These are phyloP conservation scores for Epicauta chinensis DNA, from an alignment of 1,140 invertebrate species.

Conservation along the genomic window DNA sequence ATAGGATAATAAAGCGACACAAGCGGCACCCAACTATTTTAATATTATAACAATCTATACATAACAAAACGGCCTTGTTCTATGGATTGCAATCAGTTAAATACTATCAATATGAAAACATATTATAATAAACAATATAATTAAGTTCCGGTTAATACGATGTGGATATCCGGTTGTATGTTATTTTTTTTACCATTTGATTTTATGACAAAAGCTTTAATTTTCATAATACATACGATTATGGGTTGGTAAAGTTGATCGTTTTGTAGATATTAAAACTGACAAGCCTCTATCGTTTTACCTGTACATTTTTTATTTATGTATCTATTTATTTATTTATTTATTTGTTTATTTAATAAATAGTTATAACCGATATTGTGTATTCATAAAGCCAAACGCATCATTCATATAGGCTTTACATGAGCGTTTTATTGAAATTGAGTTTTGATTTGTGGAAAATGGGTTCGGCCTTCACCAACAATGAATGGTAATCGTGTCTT, in stretches of 20 bases:
- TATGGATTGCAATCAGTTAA: conserved; percentile 13
- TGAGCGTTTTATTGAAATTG: conserved; percentile 15
- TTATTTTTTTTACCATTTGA: conserved; percentile 2
- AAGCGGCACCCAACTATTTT: conserved; percentile 16
- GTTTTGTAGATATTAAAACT: no score
- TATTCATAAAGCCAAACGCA: conserved; percentile 13
- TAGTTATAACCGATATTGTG: conserved; percentile 2
- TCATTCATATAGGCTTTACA: conserved; percentile 15
- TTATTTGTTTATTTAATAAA: no score
- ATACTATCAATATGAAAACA: conserved; percentile 16
- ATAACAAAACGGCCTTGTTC: conserved; percentile 17
- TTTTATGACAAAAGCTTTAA: conserved; percentile 22
- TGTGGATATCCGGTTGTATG: conserved; percentile 22
- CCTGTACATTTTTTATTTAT: no score
- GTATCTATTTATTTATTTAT: no score
- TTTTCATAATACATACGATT: conserved; percentile 19
- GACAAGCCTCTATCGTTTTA: no score
- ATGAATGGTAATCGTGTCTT: conserved; percentile 7
- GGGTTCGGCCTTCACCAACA: conserved; percentile 15
- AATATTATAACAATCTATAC: conserved; percentile 4
- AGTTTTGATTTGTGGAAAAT: conserved; percentile 19
- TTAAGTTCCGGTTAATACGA: conserved; percentile 24
- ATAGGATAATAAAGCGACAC: conserved; percentile 10
- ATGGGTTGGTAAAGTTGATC: no score
- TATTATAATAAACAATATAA: conserved; percentile 8